These are phyloP conservation scores for Sprattus sprattus DNA, from an alignment of 2,113 vertebrate species.

Conservation along the genomic window DNA sequence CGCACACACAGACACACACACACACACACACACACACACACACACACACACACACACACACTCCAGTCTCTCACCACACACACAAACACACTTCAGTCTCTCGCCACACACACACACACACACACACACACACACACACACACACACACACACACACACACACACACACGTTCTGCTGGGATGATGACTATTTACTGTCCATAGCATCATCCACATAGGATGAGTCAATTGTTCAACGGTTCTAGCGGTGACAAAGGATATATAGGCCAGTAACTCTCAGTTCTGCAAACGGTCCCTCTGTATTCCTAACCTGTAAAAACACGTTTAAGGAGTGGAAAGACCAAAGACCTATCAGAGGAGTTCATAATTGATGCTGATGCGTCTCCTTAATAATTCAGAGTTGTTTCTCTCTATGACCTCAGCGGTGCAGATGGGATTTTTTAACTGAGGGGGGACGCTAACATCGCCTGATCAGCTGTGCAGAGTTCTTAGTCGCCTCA, in stretches of 20 bases:
- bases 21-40: too few species aligned
- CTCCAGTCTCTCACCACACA: too few species aligned
- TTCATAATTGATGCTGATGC: neutral
- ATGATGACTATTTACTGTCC: neutral
- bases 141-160: too few species aligned
- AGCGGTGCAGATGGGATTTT: too few species aligned
- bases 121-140: too few species aligned
- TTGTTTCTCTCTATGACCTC: neutral
- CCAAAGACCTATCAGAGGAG: neutral
- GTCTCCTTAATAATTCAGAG: neutral
- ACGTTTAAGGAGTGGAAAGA: neutral
- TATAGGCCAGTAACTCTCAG: neutral
- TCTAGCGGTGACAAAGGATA: neutral
- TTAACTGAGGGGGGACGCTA: too few species aligned
- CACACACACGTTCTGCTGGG: neutral
- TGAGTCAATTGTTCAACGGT: neutral
- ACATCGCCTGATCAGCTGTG: too few species aligned
- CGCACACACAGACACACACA: too few species aligned
- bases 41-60: too few species aligned
- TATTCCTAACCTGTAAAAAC: neutral
- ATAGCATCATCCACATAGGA: neutral
- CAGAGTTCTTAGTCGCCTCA: too few species aligned
- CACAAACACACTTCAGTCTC: too few species aligned
- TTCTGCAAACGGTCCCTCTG: neutral
- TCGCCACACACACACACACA: too few species aligned